Evolutionary conservation across 2,797 vertebrate species (phyloP), one percentile per base, ranked within the genome.

Genomic region (Myotis myotis): DNA sequence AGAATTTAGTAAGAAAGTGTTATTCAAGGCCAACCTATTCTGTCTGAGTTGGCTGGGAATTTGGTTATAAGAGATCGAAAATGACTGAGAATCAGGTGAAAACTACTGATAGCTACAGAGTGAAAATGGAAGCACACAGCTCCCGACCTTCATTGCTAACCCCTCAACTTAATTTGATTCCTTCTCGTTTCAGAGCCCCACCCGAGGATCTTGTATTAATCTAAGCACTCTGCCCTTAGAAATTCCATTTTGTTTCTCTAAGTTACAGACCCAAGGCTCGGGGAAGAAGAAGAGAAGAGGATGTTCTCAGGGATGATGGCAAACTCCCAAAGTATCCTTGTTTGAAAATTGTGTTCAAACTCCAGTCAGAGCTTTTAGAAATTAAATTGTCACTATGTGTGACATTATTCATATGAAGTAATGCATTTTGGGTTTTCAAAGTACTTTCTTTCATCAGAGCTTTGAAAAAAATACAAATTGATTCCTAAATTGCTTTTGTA

Each of bases 1-100:
- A 93, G 93, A 97, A 97, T 97, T 96, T 91, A 81, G 76, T 57
- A 57, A 89, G 95, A 97, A 96, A 96, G 86, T 91, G 91, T 95
- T 96, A 96, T 83, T 89, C 89, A 95, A 93, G 80, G 84, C 66
- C 76, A 76, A 74, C 64, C 30, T 75, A 11, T 87, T 82, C 64
- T 91, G 64, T 86, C 64, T 91, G 74, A 91, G 64, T 30, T 95
- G 93, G 38, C 96, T 96, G 53, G 62, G 70, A 96, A 95, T 91
- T 87, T 93, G 5, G 44, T 94, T 91, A 44, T 28, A 86, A 93
- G 62, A 95, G 78, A 90, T 68, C 89, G 87, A 97, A 95, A 96
- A 89, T 89, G 84, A 91, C 89, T 75, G 55, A 76, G 70, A 93
- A 85, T 94, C 87, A 95, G 96, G 95, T 96, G 90, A 95, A 96